Evolutionary conservation across 2,888 invertebrate genomes (phyloP), one percentile per base, ranked within the genome.

Genomic region (Drosophila leonis): DNA sequence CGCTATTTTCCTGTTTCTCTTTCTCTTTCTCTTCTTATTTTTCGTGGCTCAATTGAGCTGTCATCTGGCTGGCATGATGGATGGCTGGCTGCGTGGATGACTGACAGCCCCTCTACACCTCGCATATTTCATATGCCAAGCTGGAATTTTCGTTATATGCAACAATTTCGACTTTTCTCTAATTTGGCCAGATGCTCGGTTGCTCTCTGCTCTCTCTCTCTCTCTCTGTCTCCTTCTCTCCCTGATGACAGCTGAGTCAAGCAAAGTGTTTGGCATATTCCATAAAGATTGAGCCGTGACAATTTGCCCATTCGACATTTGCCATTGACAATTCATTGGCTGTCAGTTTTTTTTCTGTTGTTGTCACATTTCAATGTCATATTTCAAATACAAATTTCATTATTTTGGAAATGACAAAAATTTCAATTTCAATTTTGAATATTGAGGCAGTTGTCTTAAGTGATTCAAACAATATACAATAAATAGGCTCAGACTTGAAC

Each of bases 21-120:
- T 20, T 37, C 37, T 7, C 37, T 37, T n/a, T 1, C 1, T 27
- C 4, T 46, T 9, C 15, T 9, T 46, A 3, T 20, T 15, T n/a
- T n/a, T 61, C 55, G 63, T 69, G 82, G 62, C 75, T 80, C 77
- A 73, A 85, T 82, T 74, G 86, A 82, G 86, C 76, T 82, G 82
- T 82, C 82, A 77, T n/a, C 24, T 27, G 44, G 60, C 20, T 63
- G 52, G 31, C 71, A 41, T 9, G 67, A 67, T 67, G 70, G n/a
- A 13, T 46, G 44, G 24, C 15, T 46, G 41, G 18, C 27, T 41
- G 42, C 60, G 35, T 66, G 37, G 59, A 7, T 18, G 49, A 29
- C 60, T 31, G 8, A 42, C 41, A 41, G n/a, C 31, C 41, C 20
- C 56, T 24, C 15, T n/a, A 42, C 15, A 20, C 31, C 41, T 24